phyloP scores from a whole-genome alignment of 2,888 invertebrate genomes.

The Nomada flava region DNA sequence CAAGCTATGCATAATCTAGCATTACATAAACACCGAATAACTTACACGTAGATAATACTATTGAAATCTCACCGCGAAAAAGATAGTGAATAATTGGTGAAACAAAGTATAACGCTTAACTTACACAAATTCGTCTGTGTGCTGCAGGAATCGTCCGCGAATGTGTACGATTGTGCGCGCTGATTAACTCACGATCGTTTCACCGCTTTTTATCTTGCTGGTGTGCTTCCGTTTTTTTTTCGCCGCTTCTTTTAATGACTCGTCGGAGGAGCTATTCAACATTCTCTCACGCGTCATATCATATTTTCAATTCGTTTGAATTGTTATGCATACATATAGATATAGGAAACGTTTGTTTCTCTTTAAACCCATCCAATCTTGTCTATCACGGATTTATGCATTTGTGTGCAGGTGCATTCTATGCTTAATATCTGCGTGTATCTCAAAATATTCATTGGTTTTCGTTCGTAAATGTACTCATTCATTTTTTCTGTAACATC shows the following conservation, averaged over 20 bases:
- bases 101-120: not conserved
- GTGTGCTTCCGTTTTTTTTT: not conserved
- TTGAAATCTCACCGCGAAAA: conserved; percentile 8
- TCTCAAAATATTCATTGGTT: too few relatives aligned
- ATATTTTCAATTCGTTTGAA: not conserved
- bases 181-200: not conserved
- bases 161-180: not conserved
- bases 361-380: not conserved
- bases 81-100: conserved; percentile 5
- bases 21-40: conserved; percentile 30
- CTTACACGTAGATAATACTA: conserved; percentile 53
- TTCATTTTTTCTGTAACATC: too few relatives aligned
- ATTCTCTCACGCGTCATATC: not conserved
- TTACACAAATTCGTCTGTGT: not conserved
- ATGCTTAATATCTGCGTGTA: too few relatives aligned
- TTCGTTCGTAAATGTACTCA: too few relatives aligned
- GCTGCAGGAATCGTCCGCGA: too few relatives aligned
- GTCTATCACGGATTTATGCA: not conserved
- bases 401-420: too few relatives aligned
- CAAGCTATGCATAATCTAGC: conserved; percentile 4
- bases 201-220: not conserved
- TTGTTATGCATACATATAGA: not conserved
- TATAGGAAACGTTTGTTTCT: not conserved
- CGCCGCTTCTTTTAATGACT: not conserved
- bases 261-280: not conserved